Conservation (phyloP, 2,797 vertebrate species). For the Etheostoma nigrum region DNA sequence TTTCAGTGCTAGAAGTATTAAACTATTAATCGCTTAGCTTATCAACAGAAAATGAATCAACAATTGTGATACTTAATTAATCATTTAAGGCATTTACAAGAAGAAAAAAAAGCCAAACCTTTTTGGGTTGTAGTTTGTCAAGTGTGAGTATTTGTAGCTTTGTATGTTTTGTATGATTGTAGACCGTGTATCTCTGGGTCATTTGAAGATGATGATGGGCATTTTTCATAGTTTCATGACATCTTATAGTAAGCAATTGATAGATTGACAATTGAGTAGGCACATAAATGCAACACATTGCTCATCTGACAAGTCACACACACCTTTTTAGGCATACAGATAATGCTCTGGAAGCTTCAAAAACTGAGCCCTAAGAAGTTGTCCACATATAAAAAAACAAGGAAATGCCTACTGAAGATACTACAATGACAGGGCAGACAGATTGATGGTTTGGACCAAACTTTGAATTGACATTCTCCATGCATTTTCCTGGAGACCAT, state of each 20-base stretch:
- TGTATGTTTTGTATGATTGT: not conserved
- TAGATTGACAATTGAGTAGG: not conserved
- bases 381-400: constrained; percentile 17
- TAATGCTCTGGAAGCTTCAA: not conserved
- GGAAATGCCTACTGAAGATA: constrained; percentile 24
- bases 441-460: constrained; percentile 60
- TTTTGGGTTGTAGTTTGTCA: not conserved
- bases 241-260: not conserved
- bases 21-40: not conserved
- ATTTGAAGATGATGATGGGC: not conserved
- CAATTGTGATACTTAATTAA: not conserved
- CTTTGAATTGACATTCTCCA: constrained; percentile 37
- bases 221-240: not conserved
- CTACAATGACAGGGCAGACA: constrained; percentile 59
- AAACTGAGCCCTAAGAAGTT: not conserved
- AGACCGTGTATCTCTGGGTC: not conserved
- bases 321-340: not conserved
- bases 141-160: not conserved
- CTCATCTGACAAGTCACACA: not conserved
- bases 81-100: not conserved
- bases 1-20: too few species aligned
- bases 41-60: not conserved
- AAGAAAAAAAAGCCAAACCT: not conserved
- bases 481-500: constrained; percentile 41
- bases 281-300: not conserved